Evolutionary conservation across 1,140 invertebrate genomes (phyloP), one percentile per base, ranked within the genome.

Genomic region (Hylaeus volcanicus): DNA sequence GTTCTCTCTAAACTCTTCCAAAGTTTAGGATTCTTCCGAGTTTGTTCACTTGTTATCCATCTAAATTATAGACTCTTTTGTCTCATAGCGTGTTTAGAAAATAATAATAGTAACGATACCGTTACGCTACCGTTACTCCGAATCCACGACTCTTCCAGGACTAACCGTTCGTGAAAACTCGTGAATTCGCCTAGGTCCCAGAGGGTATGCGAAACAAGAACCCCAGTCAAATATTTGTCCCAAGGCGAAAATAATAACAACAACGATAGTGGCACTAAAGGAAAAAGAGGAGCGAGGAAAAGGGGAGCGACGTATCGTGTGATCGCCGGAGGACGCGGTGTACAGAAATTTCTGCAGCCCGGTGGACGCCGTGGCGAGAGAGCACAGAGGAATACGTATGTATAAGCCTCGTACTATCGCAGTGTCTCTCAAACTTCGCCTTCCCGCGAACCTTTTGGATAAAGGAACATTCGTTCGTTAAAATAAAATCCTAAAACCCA

Each of bases 281-380:
- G 6, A 48, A 65, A 41, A 37, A n/a, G 43, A 11, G 51, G 9
- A 26, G 12, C 71, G 4, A 45, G 41, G n/a, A 4, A 60, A 81
- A 53, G 43, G 53, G 45, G 61, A 48, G 60, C 9, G 15, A 48
- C 12, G 71, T 56, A 66, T n/a, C 37, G 72, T 45, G 70, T 61
- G 79, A 75, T 74, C n/a, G 43, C 11, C 9, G 8, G 15, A 55
- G 37, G 45, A 41, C 26, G 39, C 56, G 53, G 15, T 48, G 48
- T 45, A 61, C 41, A 70, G 68, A 70, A 70, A 70, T 70, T 51
- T 70, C 53, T n/a, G 4, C 55, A 8, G 15, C 39, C 55, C 26
- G 72, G 55, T n/a, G 63, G 55, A 48, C 43, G 41, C 5, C 8
- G 58, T 1, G 55, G 48, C 9, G 37, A n/a, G 51, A 11, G 51